These are phyloP conservation scores for Diachasma alloeum DNA, from an alignment of 1,140 invertebrate species.

Conservation along the genomic window DNA sequence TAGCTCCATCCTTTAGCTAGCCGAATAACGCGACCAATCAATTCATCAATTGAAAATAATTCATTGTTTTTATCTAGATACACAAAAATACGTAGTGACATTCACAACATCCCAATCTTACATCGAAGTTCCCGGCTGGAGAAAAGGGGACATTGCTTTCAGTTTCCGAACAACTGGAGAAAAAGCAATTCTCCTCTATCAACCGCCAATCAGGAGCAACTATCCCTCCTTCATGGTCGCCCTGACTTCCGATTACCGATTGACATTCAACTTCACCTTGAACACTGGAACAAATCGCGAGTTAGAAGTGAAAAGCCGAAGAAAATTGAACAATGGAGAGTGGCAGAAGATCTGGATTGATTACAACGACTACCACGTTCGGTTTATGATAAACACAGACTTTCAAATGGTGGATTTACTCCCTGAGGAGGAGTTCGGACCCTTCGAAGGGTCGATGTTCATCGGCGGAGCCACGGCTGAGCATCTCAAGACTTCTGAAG, in stretches of 20 bases:
- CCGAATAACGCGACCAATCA: too few relatives aligned
- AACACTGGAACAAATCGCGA: conserved; percentile 82
- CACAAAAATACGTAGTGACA: conserved; percentile 90
- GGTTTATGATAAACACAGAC: conserved; percentile 91
- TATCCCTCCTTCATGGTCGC: conserved; percentile 91
- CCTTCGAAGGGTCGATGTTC: conserved; percentile 92
- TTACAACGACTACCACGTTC: conserved; percentile 92
- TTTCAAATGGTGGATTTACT: conserved; percentile 86
- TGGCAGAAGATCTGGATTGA: conserved; percentile 97
- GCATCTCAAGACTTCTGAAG: conserved; percentile 79
- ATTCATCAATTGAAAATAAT: neutral
- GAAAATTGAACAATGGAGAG: conserved; percentile 86
- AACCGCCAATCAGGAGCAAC: conserved; percentile 86
- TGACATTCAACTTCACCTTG: conserved; percentile 90
- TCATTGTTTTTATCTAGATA: conserved; percentile 70
- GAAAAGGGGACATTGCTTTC: conserved; percentile 89
- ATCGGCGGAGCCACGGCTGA: conserved; percentile 89
- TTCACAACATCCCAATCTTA: conserved; percentile 92
- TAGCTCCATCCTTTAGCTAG: too few relatives aligned
- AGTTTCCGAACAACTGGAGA: conserved; percentile 91
- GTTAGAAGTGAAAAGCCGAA: conserved; percentile 80
- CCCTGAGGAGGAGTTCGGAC: conserved; percentile 87
- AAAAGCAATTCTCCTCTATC: conserved; percentile 88
- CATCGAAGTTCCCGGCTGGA: conserved; percentile 90
- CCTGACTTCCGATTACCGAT: conserved; percentile 80